phyloP scores from a whole-genome alignment of 2,797 vertebrate species.

The Hippoglossus hippoglossus region DNA sequence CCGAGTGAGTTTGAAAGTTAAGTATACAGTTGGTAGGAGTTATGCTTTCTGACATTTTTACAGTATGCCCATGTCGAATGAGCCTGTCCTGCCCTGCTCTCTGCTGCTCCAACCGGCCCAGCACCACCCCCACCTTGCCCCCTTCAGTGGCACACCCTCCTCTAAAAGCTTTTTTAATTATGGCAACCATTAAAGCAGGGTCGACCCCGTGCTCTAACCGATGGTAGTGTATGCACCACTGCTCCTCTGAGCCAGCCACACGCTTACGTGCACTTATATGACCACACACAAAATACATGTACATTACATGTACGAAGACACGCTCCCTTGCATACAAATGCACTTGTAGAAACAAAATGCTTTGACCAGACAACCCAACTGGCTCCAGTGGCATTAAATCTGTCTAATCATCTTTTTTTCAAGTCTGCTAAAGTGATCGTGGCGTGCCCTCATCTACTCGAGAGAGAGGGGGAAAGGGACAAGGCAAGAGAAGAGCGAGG shows the following conservation, averaged over 20 bases:
- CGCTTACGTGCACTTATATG: conserved; percentile 58
- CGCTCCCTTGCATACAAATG: conserved; percentile 43
- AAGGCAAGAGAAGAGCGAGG: conserved; percentile 2
- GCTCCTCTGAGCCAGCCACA: conserved; percentile 62
- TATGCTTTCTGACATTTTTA: too few relatives aligned
- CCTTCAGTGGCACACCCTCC: conserved; percentile 71
- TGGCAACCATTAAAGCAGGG: conserved; percentile 76
- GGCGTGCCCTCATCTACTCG: conserved; percentile 50
- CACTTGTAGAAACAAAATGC: conserved; percentile 39
- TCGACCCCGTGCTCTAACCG: conserved; percentile 62
- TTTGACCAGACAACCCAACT: conserved; percentile 59
- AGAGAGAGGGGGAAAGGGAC: too few relatives aligned
- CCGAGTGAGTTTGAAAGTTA: too few relatives aligned
- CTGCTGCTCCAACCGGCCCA: conserved; percentile 20
- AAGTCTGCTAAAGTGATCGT: conserved; percentile 50
- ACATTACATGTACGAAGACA: conserved; percentile 7
- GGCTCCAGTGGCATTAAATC: conserved; percentile 69
- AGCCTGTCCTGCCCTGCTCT: conserved; percentile 29
- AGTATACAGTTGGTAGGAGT: too few relatives aligned
- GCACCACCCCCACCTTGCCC: conserved; percentile 53
- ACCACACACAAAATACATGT: conserved; percentile 36
- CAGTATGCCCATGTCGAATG: conserved; percentile 10
- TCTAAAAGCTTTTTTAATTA: conserved; percentile 89
- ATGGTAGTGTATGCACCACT: conserved; percentile 58
- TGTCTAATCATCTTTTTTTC: conserved; percentile 42